Conservation (phyloP, 2,888 invertebrate genomes). For the Drosophila algonquin region DNA sequence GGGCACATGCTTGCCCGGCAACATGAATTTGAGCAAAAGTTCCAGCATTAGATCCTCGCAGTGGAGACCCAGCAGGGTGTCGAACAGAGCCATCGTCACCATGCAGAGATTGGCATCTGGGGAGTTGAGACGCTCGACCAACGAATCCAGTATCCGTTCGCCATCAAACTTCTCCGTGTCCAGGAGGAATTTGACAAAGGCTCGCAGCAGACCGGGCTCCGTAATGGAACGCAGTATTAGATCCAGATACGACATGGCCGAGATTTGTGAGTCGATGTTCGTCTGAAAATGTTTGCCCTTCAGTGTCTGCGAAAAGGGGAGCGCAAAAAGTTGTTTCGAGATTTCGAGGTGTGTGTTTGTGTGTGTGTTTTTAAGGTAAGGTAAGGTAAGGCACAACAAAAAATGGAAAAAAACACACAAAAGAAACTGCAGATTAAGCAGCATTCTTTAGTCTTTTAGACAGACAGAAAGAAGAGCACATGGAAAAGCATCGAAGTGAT, state of each 20-base stretch:
- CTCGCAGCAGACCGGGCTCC: slow-evolving; percentile 91
- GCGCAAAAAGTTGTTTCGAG: slow-evolving; percentile 82
- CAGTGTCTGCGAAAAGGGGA: slow-evolving; percentile 83
- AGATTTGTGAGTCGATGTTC: slow-evolving; percentile 93
- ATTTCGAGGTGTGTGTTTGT: slow-evolving; percentile 82
- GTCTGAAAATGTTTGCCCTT: slow-evolving; percentile 88
- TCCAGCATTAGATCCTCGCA: slow-evolving; percentile 98
- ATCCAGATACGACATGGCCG: slow-evolving; percentile 97
- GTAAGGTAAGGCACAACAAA: slow-evolving; percentile 58
- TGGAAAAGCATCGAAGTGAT: slow-evolving; percentile 1
- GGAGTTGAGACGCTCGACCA: slow-evolving; percentile 91
- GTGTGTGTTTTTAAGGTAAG: slow-evolving; percentile 64
- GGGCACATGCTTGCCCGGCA: slow-evolving; percentile 90
- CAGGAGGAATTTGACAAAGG: slow-evolving; percentile 93
- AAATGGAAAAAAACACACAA: slow-evolving; percentile 39
- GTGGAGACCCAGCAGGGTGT: slow-evolving; percentile 94
- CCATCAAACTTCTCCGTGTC: slow-evolving; percentile 93
- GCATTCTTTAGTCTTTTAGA: not conserved
- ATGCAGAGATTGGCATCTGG: slow-evolving; percentile 92
- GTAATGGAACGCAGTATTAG: slow-evolving; percentile 94
- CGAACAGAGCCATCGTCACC: slow-evolving; percentile 94
- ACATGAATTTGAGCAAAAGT: slow-evolving; percentile 92
- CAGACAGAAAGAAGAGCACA: not conserved
- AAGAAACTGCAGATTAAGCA: not conserved
- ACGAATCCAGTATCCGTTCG: slow-evolving; percentile 90